Base-by-base conservation (phyloP, 2,888 invertebrate genomes). In the Amaurobius ferox region DNA sequence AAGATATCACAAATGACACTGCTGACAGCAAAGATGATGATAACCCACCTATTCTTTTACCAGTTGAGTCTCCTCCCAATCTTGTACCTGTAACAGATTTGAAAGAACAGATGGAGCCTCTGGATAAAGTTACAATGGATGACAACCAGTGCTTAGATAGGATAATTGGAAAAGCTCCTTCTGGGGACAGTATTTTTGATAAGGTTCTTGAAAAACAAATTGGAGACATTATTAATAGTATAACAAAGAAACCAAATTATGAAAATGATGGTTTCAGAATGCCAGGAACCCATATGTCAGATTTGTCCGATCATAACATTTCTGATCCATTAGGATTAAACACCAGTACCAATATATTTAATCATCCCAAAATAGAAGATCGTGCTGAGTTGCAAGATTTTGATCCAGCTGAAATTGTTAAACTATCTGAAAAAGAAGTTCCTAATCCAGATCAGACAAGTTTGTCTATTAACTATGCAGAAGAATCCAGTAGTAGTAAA, bases 1-100 rank as follows among this genome's bases (percentile, higher is more conserved):
- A 86, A 32, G 86, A 86, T n/a, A 86, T 86, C 35, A 86, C 86
- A 48, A 86, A 79, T 70, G 86, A 86, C 35, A 86, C 76, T 16
- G 55, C 79, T 29, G 86, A 86, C 29, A 79, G 79, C 44, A 86
- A 86, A 55, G 86, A 86, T 86, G 86, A 86, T 70, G 86, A 86
- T 66, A 79, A 86, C 40, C 79, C 79, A 16, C 86, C 86, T n/a
- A 62, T 79, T 55, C 62, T 86, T 9, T 30, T 76, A 30, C 86
- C 79, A 23, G 79, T 79, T 48, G 76, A 74, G 62, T 74, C 86
- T 0, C 79, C 86, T 26, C 77, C 68, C 13, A 78, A 64, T 64
- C 73, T 70, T 76, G 29, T 78, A 39, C 35, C 79, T 44, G 73
- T 64, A 0, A n/a, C 48, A 19, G 79, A 86, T 39, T 23, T 70